phyloP scores from a whole-genome alignment of 2,797 vertebrate genomes.

The Neomorphus geoffroyi region DNA sequence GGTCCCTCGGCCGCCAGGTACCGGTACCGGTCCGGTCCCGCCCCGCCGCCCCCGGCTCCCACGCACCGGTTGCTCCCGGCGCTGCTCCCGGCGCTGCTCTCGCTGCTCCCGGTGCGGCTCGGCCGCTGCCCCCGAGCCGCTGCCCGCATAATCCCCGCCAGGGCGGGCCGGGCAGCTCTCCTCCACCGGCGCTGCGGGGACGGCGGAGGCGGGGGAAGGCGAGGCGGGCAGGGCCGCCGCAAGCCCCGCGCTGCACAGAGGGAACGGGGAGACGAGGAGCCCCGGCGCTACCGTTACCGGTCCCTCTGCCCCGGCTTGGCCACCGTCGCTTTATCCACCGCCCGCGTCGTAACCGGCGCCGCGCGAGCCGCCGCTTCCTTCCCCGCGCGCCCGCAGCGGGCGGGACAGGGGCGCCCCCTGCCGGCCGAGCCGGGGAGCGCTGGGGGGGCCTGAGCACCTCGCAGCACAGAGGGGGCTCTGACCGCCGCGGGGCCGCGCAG shows the following conservation, averaged over 20 bases:
- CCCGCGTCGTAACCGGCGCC: background rate
- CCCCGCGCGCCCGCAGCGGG: background rate
- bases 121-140: background rate
- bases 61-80: slow-evolving; percentile 29
- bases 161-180: background rate
- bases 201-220: background rate
- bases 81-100: background rate
- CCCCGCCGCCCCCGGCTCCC: background rate
- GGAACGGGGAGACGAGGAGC: background rate
- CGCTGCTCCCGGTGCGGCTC: background rate
- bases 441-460: too few species aligned
- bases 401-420: background rate
- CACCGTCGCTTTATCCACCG: background rate
- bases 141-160: background rate
- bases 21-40: background rate
- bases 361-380: slow-evolving; percentile 56
- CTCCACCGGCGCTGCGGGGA: background rate
- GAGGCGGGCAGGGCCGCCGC: too few species aligned
- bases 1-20: background rate
- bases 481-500: background rate
- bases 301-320: background rate
- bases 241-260: too few species aligned
- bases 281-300: too few species aligned
- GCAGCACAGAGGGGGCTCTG: too few species aligned
- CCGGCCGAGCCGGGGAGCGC: background rate